Evolutionary conservation across 2,113 vertebrate species (phyloP).

Genomic region (Turnix velox): DNA sequence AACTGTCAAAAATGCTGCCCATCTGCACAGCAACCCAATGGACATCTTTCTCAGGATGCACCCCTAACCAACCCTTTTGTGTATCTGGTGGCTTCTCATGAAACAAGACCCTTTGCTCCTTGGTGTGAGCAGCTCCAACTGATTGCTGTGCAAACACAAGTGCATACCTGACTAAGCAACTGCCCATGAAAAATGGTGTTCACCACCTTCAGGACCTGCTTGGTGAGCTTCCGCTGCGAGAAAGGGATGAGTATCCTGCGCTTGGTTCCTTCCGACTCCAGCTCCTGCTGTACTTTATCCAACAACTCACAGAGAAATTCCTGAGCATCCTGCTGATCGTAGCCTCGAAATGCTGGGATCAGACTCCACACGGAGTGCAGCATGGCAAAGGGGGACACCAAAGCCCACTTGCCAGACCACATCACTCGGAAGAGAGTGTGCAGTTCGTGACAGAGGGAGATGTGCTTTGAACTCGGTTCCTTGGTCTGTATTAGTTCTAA

Average conservation of each 20-base stretch:
- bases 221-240: conserved; percentile 95
- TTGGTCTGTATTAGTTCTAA: conserved; percentile 90
- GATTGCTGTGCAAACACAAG: background rate
- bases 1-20: background rate
- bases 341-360: conserved; percentile 94
- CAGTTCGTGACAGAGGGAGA: conserved; percentile 96
- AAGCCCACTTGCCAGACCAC: conserved; percentile 98
- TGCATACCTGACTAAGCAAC: conserved; percentile 95
- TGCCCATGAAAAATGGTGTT: conserved; percentile 99
- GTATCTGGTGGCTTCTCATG: background rate
- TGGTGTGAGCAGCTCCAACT: fast-evolving
- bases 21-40: background rate
- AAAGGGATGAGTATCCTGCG: conserved; percentile 93
- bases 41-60: background rate
- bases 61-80: background rate
- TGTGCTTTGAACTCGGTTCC: conserved; percentile 92
- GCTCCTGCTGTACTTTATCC: conserved; percentile 97
- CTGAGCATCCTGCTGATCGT: conserved; percentile 98
- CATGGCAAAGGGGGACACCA: conserved; percentile 98
- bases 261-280: conserved; percentile 90
- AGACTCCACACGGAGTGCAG: conserved; percentile 98
- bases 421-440: conserved; percentile 98
- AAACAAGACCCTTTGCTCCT: background rate
- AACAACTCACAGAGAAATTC: conserved; percentile 96
- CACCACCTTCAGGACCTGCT: conserved; percentile 97